phyloP scores from a whole-genome alignment of 2,797 vertebrate genomes.

The Thripadectes ignobilis region DNA sequence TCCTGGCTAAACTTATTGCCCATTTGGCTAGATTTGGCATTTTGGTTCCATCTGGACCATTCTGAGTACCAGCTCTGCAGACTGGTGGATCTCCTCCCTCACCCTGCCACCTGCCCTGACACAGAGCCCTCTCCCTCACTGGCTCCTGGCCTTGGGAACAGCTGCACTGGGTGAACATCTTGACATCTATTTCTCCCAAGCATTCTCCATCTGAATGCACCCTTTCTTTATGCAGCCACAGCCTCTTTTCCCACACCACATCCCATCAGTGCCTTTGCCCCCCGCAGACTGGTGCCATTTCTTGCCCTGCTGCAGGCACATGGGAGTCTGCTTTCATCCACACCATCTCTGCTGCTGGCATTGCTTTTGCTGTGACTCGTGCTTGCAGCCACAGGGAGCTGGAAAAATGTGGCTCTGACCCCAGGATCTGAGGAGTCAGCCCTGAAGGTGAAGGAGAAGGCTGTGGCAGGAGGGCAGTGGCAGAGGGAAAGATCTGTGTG shows the following conservation, averaged over 20 bases:
- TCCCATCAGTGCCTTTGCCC: background rate
- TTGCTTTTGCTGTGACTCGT: slow-evolving; percentile 81
- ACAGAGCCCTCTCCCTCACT: background rate
- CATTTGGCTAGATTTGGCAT: background rate
- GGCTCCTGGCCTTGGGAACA: background rate
- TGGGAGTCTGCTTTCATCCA: slow-evolving; percentile 81
- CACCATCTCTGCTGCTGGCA: slow-evolving; percentile 72
- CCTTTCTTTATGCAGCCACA: background rate
- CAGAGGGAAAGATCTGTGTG: background rate
- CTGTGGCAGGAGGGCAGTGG: background rate
- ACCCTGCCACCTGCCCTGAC: background rate
- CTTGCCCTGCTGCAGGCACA: slow-evolving; percentile 56
- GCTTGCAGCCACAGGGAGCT: slow-evolving; percentile 83
- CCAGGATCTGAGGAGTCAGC: slow-evolving; percentile 81
- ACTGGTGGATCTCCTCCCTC: background rate
- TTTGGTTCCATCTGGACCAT: background rate
- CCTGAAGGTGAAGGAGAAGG: slow-evolving; percentile 76
- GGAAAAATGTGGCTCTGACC: slow-evolving; percentile 83
- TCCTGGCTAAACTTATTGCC: background rate
- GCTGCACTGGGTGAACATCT: background rate
- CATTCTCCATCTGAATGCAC: background rate
- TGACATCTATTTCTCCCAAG: accelerated
- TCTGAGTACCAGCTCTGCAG: background rate
- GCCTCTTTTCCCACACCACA: accelerated
- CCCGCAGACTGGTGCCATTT: accelerated